Percentiles rank a stretch among this genome's conserved stretches.
These are phyloP conservation scores for Tiliacea aurago DNA, from an alignment of 2,888 invertebrate species.

Conservation along the genomic window DNA sequence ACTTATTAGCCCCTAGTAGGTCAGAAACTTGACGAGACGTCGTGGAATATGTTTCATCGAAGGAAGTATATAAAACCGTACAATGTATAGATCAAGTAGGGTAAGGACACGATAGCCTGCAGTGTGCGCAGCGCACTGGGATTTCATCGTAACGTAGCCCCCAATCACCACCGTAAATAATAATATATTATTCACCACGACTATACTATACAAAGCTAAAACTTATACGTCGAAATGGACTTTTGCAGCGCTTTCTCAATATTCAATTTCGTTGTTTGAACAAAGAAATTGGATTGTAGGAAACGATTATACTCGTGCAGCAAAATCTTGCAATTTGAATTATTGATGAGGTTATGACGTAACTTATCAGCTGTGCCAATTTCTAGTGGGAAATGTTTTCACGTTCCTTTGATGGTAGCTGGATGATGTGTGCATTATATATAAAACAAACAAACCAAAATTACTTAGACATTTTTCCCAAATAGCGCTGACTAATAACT, in stretches of 20 bases:
- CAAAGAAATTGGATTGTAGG: constrained; percentile 83
- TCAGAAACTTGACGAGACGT: neutral
- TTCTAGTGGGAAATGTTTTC: constrained; percentile 4
- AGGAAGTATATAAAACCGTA: constrained; percentile 17
- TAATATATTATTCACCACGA: constrained; percentile 79
- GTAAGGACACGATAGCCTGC: constrained; percentile 74
- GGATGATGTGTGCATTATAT: neutral
- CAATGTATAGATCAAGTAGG: constrained; percentile 25
- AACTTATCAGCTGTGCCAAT: constrained; percentile 45
- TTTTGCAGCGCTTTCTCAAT: constrained; percentile 81
- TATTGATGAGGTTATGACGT: constrained; percentile 63
- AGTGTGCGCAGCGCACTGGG: constrained; percentile 83
- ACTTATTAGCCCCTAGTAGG: neutral
- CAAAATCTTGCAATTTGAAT: constrained; percentile 69
- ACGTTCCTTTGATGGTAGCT: neutral
- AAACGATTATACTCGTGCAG: constrained; percentile 72
- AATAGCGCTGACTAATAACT: neutral
- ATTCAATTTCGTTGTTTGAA: constrained; percentile 85
- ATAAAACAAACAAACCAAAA: neutral
- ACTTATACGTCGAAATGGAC: constrained; percentile 75
- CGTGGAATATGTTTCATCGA: constrained; percentile 14
- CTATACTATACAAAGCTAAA: constrained; percentile 65
- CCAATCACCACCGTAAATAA: constrained; percentile 85
- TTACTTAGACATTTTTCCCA: neutral
- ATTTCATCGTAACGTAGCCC: constrained; percentile 77